Evolutionary conservation across 2,888 invertebrate species (phyloP).

Genomic region (Girardia tigrina): DNA sequence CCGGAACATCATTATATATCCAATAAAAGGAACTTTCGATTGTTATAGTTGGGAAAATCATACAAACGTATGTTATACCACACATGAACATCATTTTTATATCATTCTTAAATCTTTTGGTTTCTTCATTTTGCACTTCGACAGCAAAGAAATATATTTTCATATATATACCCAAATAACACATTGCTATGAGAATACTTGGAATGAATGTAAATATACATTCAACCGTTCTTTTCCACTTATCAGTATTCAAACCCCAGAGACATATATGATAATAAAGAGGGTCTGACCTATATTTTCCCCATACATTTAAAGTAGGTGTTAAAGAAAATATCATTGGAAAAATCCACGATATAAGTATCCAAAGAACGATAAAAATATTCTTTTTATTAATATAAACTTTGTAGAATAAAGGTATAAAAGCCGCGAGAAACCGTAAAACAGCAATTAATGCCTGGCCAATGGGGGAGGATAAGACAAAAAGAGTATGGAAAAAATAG

Average conservation of each 20-base stretch:
- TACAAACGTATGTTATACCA: constrained; percentile 23
- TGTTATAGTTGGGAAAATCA: background rate
- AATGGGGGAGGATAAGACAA: constrained; percentile 27
- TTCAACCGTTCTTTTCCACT: constrained; percentile 27
- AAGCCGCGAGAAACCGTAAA: constrained; percentile 25
- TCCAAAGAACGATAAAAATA: constrained; percentile 11
- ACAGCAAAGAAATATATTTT: background rate
- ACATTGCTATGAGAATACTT: background rate
- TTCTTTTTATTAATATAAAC: background rate
- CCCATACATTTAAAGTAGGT: constrained; percentile 15
- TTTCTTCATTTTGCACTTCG: background rate
- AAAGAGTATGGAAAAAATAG: constrained; percentile 27
- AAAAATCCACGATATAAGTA: background rate
- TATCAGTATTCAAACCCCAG: constrained; percentile 20
- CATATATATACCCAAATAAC: background rate
- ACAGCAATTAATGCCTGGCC: constrained; percentile 30
- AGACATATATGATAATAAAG: constrained; percentile 24
- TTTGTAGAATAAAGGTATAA: constrained; percentile 24
- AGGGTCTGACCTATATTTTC: background rate
- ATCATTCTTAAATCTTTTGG: background rate
- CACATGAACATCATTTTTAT: constrained; percentile 21
- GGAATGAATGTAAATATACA: constrained; percentile 29
- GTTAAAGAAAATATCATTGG: constrained; percentile 27
- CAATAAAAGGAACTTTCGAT: constrained; percentile 17
- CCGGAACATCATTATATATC: background rate